Evolutionary conservation across 2,888 invertebrate species (phyloP), one percentile per base, ranked within the genome.

Genomic region (Norana najaformis): DNA sequence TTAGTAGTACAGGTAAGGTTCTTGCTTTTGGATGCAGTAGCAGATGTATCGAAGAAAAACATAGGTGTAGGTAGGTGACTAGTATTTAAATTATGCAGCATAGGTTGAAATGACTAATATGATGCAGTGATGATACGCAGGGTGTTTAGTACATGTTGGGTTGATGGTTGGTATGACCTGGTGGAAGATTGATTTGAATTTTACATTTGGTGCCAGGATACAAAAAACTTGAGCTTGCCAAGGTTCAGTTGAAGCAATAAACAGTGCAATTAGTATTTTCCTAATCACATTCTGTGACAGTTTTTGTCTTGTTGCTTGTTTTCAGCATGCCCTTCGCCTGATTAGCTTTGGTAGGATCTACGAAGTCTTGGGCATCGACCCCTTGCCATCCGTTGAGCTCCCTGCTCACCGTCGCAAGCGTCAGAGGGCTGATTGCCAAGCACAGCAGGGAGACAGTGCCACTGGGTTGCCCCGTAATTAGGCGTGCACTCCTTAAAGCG

Each of bases 261-360:
- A n/a, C 30, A n/a, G 69, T 1, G 5, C 16, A 69, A 69, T 69
- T 13, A 11, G 16, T 69, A 2, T n/a, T 30, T 11, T 69, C 16
- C 69, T 8, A n/a, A 3, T 47, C 1, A 23, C n/a, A n/a, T 69
- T 30, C n/a, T 3, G 69, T 69, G n/a, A 69, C 85, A 1, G 16
- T 85, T 36, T 53, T n/a, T 85, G 36, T 36, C 4, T 85, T 35
- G 18, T 8, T 36, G 35, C 30, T 39, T 88, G 20, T 39, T 91
- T 90, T 14, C 94, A 96, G 96, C 97, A 98, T 95, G 98, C 98
- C 92, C 96, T 99, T 92, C 96, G 99, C 93, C 96, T 98, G 93
- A 97, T 99, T 93, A 98, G 99, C 89, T 99, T 99, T 95, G 97
- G 98, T 93, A 99, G 99, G 95, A 98, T 99, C 92, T 97, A 97